phyloP scores from a whole-genome alignment of 2,113 vertebrate genomes.

The Cottus gobio region DNA sequence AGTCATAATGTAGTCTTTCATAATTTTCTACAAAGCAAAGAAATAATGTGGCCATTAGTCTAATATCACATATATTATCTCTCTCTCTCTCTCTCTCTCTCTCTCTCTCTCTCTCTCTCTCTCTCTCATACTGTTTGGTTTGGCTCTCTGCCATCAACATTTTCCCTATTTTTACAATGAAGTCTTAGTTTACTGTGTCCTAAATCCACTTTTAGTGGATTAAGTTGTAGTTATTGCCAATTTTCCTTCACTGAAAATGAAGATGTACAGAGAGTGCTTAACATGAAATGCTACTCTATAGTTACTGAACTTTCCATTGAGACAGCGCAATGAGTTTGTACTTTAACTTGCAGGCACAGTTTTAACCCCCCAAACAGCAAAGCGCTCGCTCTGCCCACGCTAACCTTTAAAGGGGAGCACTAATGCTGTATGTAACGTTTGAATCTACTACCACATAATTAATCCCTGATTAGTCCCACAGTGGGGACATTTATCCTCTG shows the following conservation, averaged over 20 bases:
- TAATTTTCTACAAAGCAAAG: slow-evolving; percentile 1
- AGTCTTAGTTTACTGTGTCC: neutral
- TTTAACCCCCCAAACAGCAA: neutral
- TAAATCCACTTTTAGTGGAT: slow-evolving; percentile 15
- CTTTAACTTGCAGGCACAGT: neutral
- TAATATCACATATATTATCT: neutral
- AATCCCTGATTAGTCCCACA: too few relatives aligned
- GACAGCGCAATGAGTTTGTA: neutral
- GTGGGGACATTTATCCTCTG: too few relatives aligned
- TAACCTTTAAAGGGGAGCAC: neutral
- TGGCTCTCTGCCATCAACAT: slow-evolving; percentile 3
- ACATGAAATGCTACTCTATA: slow-evolving; percentile 3
- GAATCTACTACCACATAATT: slow-evolving; percentile 1
- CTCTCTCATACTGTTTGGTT: neutral
- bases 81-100: neutral
- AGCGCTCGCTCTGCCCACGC: neutral
- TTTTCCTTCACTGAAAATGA: neutral
- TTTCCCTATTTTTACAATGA: slow-evolving; percentile 2
- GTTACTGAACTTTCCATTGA: slow-evolving; percentile 16
- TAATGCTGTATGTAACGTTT: too few relatives aligned
- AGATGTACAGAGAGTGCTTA: slow-evolving; percentile 5
- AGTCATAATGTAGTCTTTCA: neutral
- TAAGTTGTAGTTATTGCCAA: slow-evolving; percentile 31
- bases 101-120: neutral
- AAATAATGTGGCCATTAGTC: neutral